Percentiles rank a stretch among this genome's conserved stretches.
Conservation (phyloP, 1,140 invertebrate genomes). For the Metaphire vulgaris region DNA sequence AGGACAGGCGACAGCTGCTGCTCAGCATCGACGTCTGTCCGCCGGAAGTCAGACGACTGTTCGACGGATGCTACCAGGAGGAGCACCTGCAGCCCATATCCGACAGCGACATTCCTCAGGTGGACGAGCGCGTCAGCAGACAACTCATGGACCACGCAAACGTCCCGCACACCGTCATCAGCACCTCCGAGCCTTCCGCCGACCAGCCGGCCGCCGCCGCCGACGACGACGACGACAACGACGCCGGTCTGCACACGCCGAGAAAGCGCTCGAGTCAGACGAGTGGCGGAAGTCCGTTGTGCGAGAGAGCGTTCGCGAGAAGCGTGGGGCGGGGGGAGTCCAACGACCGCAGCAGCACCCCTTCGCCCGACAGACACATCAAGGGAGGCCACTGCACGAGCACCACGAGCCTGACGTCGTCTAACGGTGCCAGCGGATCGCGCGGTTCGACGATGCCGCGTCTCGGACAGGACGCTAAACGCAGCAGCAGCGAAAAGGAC, state of each 20-base stretch:
- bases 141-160: slow-evolving; percentile 18
- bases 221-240: background rate
- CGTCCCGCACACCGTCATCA: slow-evolving; percentile 23
- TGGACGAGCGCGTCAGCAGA: background rate
- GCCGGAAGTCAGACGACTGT: background rate
- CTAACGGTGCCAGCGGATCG: background rate
- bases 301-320: background rate
- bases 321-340: too few species aligned
- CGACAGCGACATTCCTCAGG: slow-evolving; percentile 18
- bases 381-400: background rate
- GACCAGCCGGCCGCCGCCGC: background rate
- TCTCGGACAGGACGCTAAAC: background rate
- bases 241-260: slow-evolving; percentile 1
- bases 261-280: too few species aligned
- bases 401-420: slow-evolving; percentile 3
- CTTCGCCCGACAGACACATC: background rate
- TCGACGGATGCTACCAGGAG: slow-evolving; percentile 16
- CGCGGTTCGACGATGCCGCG: background rate
- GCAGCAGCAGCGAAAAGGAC: slow-evolving; percentile 9
- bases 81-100: background rate
- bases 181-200: background rate
- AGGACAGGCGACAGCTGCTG: slow-evolving; percentile 16
- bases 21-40: slow-evolving; percentile 13
- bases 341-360: background rate
- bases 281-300: background rate